Evolutionary conservation across 1,140 invertebrate species (phyloP).

Genomic region (Orussus abietinus): DNA sequence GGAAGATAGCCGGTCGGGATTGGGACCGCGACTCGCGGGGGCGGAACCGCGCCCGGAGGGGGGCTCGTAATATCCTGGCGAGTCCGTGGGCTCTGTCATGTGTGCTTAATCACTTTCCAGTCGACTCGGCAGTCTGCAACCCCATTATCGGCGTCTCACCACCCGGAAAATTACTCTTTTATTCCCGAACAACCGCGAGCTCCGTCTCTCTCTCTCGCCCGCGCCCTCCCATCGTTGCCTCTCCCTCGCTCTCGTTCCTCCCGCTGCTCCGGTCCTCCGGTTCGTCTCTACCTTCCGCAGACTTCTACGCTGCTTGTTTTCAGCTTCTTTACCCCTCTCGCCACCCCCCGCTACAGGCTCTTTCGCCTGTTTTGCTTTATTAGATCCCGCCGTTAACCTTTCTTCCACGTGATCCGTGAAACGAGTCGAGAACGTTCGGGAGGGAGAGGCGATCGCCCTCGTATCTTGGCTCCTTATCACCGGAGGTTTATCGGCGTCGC

Average conservation of each 20-base stretch:
- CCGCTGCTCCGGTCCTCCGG: not conserved
- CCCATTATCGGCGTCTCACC: constrained; percentile 52
- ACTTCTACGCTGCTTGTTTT: constrained; percentile 9
- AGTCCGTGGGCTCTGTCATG: constrained; percentile 48
- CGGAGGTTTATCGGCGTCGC: too few species aligned
- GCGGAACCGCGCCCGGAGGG: constrained; percentile 24
- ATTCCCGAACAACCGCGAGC: constrained; percentile 46
- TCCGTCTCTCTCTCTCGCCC: constrained; percentile 9
- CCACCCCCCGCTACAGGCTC: constrained; percentile 5
- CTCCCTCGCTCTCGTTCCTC: not conserved
- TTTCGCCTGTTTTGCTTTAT: constrained; percentile 29
- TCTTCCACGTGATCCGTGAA: too few species aligned
- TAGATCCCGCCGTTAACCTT: constrained; percentile 29
- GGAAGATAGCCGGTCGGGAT: constrained; percentile 15
- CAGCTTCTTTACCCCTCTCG: constrained; percentile 15
- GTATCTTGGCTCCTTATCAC: too few species aligned
- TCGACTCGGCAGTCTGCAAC: constrained; percentile 52
- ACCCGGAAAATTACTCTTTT: constrained; percentile 55
- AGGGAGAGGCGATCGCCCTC: too few species aligned
- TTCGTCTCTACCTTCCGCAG: not conserved
- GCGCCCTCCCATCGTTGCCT: constrained; percentile 2
- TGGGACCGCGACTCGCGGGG: too few species aligned
- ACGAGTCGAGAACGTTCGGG: constrained; percentile 21
- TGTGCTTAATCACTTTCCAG: constrained; percentile 55
- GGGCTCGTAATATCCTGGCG: constrained; percentile 47